Evolutionary conservation across 2,797 vertebrate genomes (phyloP).

Genomic region (Clarias laeviceps): DNA sequence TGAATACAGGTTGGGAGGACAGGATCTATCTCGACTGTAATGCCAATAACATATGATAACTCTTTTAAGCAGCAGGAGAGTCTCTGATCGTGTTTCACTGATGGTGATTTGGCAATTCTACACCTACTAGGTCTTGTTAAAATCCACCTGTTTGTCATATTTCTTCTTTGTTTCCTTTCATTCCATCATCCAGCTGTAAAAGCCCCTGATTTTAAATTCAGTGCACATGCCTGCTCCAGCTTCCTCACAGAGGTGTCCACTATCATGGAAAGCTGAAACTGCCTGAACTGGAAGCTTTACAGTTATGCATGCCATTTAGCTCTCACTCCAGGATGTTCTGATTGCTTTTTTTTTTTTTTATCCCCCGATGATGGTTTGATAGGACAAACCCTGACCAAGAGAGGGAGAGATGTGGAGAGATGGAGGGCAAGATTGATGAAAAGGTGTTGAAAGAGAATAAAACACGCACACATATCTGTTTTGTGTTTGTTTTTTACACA

Average conservation of each 20-base stretch:
- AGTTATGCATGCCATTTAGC: slow-evolving; percentile 14
- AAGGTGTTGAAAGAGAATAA: neutral
- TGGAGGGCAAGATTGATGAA: neutral
- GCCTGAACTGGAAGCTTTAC: slow-evolving; percentile 34
- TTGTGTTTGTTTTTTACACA: too few species aligned
- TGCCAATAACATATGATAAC: too few species aligned
- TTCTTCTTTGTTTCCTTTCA: neutral
- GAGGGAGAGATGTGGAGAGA: neutral
- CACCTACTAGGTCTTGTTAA: neutral
- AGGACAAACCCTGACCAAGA: slow-evolving; percentile 16
- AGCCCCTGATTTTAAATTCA: neutral
- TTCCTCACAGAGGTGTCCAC: neutral
- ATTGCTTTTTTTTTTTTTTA: slow-evolving; percentile 31
- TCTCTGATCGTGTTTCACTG: neutral
- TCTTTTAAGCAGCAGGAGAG: neutral
- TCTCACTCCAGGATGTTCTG: slow-evolving; percentile 14
- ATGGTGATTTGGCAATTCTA: neutral
- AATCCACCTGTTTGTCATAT: neutral
- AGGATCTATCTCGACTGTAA: neutral
- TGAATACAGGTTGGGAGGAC: neutral
- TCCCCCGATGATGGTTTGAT: slow-evolving; percentile 20
- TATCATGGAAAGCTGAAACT: slow-evolving; percentile 32
- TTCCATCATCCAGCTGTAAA: neutral
- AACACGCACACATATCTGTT: neutral
- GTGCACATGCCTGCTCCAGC: neutral